Evolutionary conservation across 2,113 vertebrate species (phyloP), one percentile per base, ranked within the genome.

Genomic region (Origma solitaria): DNA sequence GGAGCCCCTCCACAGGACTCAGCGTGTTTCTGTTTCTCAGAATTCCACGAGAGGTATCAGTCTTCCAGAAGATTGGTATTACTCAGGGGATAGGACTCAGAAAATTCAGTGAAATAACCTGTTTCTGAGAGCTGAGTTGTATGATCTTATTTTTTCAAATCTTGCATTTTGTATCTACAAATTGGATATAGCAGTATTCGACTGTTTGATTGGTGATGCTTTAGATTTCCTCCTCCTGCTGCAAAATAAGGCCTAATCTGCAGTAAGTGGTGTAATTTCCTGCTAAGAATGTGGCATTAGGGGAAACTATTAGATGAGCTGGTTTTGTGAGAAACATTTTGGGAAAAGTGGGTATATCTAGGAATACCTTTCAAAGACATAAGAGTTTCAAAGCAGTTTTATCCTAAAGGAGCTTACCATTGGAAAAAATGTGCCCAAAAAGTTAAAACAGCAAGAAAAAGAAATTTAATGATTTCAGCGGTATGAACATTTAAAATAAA

Each of bases 211-310:
- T 33, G n/a, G 23, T 61, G 54, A 15, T 72, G 25, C 53, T 86
- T 95, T 82, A 47, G 66, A 57, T 88, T 69, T 82, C n/a, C 49
- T 86, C 24, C 17, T 50, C 30, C 66, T 82, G 47, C 44, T 86
- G 68, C 45, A 86, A 90, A 90, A 57, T 88, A 61, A 51, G 22
- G 14, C 42, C 30, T 82, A 73, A 72, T 82, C 70, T 92, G 31
- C 38, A 62, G 19, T 91, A 93, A 96, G 28, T 72, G 38, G 44
- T 84, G 57, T 92, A 72, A 95, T 94, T 92, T 94, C 45, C 75
- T 80, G 20, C 37, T 80, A 8, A 40, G 33, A 76, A 38, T 72
- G 18, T 87, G 69, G 70, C 54, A 65, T 64, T 60, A 61, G 28
- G 8, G 56, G 40, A 79, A 87, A 49, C 49, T 51, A 10, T 78